Evolutionary conservation across 2,113 vertebrate species (phyloP), one percentile per base, ranked within the genome.

Genomic region (Oreotragus oreotragus): DNA sequence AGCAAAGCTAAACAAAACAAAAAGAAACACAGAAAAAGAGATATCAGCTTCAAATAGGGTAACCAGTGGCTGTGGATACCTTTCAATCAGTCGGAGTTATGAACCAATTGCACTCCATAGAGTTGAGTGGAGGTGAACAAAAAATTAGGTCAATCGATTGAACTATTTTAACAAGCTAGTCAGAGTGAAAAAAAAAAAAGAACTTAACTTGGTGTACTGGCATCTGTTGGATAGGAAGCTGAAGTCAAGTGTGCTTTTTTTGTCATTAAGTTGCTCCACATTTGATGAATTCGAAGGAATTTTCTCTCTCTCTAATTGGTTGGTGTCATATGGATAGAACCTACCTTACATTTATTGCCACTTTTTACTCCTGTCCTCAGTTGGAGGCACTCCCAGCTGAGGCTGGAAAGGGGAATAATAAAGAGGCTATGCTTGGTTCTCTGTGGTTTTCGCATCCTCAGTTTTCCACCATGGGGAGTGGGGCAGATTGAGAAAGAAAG

Each of bases 101-200:
- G 95, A 43, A 30, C 93, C 88, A 91, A 76, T 85, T 5, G 14
- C n/a, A 47, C 57, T 47, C 88, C 11, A 14, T 45, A 62, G 9
- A 70, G 66, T 30, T 51, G 92, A 92, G 77, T 51, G 64, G 89
- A 93, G 89, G 36, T 47, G 66, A 95, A 53, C 58, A 70, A 92
- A 92, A 88, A 97, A 98, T 96, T 94, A 91, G 93, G 93, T 83
- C 96, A 95, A 79, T 86, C 2, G 17, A 90, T 87, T 88, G 89
- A 96, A 92, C 95, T 96, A 93, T 90, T 98, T 97, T 94, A 97
- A 96, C 64, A 93, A 70, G 57, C 64, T 80, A 30, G 83, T 76
- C 33, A 84, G 91, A 87, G 86, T 87, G 36, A 2, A 53, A 23
- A 17, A 49, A 55, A 43, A 43, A 27, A 87, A 55, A 62, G 39